Conservation (phyloP, 1,140 invertebrate species). For the Zaprionus inermis region DNA sequence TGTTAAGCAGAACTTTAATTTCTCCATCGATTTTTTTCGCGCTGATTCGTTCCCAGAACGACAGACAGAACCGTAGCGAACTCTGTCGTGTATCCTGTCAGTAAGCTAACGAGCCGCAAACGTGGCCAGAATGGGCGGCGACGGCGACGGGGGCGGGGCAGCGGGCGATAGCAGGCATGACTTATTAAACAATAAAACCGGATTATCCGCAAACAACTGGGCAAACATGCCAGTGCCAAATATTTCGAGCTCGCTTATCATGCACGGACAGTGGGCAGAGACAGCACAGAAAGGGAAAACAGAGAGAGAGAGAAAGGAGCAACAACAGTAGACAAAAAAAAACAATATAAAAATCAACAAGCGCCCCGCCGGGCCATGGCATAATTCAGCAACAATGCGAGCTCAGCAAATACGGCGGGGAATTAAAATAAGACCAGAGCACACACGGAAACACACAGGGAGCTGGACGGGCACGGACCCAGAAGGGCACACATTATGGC, state of each 20-base stretch:
- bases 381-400: conserved; percentile 80
- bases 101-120: conserved; percentile 56
- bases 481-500: conserved; percentile 82
- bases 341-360: conserved; percentile 81
- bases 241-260: conserved; percentile 70
- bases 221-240: conserved; percentile 72
- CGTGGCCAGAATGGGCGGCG: conserved; percentile 19
- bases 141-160: background rate
- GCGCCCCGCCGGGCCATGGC: conserved; percentile 65
- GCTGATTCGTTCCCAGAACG: background rate
- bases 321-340: conserved; percentile 23
- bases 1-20: conserved; percentile 29
- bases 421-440: conserved; percentile 72
- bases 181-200: conserved; percentile 83
- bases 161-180: conserved; percentile 57
- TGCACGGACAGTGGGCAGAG: conserved; percentile 25
- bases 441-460: conserved; percentile 20
- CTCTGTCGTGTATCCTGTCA: conserved; percentile 46
- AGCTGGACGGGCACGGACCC: conserved; percentile 36
- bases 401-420: conserved; percentile 77
- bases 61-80: conserved; percentile 17
- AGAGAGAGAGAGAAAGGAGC: background rate
- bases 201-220: conserved; percentile 82
- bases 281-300: conserved; percentile 5
- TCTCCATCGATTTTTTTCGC: conserved; percentile 55